Base-by-base conservation (phyloP, 2,797 vertebrate genomes). In the Ceyx erithaca region DNA sequence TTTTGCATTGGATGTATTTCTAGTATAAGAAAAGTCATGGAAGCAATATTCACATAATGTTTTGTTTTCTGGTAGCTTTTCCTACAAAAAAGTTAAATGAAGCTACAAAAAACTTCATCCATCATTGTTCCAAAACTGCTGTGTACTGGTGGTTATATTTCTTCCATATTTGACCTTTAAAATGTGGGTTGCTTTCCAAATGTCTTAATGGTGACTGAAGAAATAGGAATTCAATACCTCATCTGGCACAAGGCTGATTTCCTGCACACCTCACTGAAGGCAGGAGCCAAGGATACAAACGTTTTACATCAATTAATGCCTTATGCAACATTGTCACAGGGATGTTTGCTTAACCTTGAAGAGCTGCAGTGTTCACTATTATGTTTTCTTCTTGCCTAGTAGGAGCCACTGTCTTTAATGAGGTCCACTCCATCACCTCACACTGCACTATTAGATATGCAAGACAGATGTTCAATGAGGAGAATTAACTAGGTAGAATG, bases 371-470 rank as follows among this genome's bases (percentile, higher is more conserved):
- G 14, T 35, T 61, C 19, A 16, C 8, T 58, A 19, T 58, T 59
- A 68, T 69, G 4, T 67, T 73, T 82, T 30, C 71, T 80, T 75
- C 10, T 48, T 82, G 25, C 20, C 23, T 84, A 21, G 14, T 26
- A 64, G 46, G 18, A 69, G 7, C 3, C 2, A 2, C 5, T 58
- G 7, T 79, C 20, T 80, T 75, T 57, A 73, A n/a, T 8, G 7
- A 57, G 4, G 10, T 68, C 2, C 3, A 49, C 13, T 41, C 28
- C 5, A 3, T 31, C 2, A 10, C 12, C 2, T 1, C n/a, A 37
- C 2, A 26, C 5, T 1, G 0, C 3, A 5, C 12, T 41, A 41
- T 46, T 52, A 48, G 16, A 14, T 30, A 71, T 12, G 3, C 18
- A 68, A 71, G n/a, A 54, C 1, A 88, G 12, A 71, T 43, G 22